Percentiles rank a stretch among this genome's conserved stretches.
phyloP scores from a whole-genome alignment of 2,113 vertebrate genomes.

The Heterochromis multidens region DNA sequence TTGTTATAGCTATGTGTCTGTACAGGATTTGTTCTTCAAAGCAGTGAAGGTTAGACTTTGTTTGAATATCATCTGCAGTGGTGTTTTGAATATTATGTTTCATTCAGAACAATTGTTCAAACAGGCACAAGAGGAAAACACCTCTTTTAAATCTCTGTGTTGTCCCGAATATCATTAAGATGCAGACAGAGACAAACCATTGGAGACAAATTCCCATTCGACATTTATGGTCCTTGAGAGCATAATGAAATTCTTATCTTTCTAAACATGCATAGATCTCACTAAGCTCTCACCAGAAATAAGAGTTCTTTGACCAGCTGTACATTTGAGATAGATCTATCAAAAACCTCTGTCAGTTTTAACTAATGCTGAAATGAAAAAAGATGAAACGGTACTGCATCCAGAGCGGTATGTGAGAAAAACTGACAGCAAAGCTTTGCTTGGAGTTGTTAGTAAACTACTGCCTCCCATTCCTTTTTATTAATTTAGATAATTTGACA shows the following conservation, averaged over 20 bases:
- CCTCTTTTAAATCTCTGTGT: neutral
- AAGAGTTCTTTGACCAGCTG: slow-evolving; percentile 35
- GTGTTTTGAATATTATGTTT: neutral
- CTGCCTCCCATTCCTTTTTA: neutral
- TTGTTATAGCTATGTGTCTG: neutral
- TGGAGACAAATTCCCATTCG: slow-evolving; percentile 51
- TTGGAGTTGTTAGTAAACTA: neutral
- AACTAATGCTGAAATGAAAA: neutral
- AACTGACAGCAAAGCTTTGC: neutral
- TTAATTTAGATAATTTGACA: neutral
- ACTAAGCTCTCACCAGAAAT: slow-evolving; percentile 29
- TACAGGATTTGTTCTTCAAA: neutral
- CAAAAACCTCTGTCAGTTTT: slow-evolving; percentile 22
- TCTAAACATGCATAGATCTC: slow-evolving; percentile 53
- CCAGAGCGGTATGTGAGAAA: neutral
- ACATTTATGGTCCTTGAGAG: slow-evolving; percentile 65
- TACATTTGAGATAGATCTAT: slow-evolving; percentile 53
- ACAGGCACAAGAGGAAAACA: slow-evolving; percentile 15
- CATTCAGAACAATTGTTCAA: neutral
- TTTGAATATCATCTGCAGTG: neutral
- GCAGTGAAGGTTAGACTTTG: slow-evolving; percentile 21
- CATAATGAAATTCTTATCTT: slow-evolving; percentile 67
- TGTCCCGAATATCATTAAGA: slow-evolving; percentile 49
- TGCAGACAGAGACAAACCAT: slow-evolving; percentile 55
- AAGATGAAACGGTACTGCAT: neutral